phyloP scores from a whole-genome alignment of 2,797 vertebrate genomes.

The Cynodonichthys magdalenae region DNA sequence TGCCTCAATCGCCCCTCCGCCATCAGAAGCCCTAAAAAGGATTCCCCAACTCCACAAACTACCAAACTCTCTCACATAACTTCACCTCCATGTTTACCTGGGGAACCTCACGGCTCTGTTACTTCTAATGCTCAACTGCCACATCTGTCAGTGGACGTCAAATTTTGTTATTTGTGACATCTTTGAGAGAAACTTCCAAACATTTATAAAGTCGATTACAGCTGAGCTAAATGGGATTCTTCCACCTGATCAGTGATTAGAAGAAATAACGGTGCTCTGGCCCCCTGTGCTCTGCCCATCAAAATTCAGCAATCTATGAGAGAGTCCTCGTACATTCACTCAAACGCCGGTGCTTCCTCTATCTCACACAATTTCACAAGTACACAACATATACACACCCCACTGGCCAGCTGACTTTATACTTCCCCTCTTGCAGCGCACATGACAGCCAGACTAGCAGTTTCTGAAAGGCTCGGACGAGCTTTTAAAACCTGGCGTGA shows the following conservation, averaged over 20 bases:
- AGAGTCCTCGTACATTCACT: constrained; percentile 73
- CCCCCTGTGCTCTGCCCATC: constrained; percentile 28
- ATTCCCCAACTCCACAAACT: constrained; percentile 21
- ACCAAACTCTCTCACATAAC: constrained; percentile 18
- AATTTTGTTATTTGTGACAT: constrained; percentile 33
- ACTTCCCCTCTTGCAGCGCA: constrained; percentile 68
- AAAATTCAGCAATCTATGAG: constrained; percentile 50
- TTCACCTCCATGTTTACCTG: constrained; percentile 37
- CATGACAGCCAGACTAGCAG: constrained; percentile 79
- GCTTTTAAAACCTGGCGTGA: constrained; percentile 70
- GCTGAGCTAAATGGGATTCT: constrained; percentile 10
- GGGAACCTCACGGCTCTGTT: constrained; percentile 40
- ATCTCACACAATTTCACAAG: constrained; percentile 38
- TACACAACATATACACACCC: constrained; percentile 36
- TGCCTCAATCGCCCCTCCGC: constrained; percentile 64
- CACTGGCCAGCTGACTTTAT: constrained; percentile 57
- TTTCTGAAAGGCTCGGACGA: constrained; percentile 75
- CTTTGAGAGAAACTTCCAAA: background rate
- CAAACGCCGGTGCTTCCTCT: constrained; percentile 53
- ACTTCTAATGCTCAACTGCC: constrained; percentile 23
- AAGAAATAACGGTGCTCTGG: constrained; percentile 22
- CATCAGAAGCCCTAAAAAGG: constrained; percentile 59
- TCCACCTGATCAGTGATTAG: constrained; percentile 28
- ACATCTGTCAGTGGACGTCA: constrained; percentile 8
- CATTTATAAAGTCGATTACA: background rate